These are phyloP conservation scores for Jaculus jaculus DNA, from an alignment of 2,113 vertebrate species.

Conservation along the genomic window DNA sequence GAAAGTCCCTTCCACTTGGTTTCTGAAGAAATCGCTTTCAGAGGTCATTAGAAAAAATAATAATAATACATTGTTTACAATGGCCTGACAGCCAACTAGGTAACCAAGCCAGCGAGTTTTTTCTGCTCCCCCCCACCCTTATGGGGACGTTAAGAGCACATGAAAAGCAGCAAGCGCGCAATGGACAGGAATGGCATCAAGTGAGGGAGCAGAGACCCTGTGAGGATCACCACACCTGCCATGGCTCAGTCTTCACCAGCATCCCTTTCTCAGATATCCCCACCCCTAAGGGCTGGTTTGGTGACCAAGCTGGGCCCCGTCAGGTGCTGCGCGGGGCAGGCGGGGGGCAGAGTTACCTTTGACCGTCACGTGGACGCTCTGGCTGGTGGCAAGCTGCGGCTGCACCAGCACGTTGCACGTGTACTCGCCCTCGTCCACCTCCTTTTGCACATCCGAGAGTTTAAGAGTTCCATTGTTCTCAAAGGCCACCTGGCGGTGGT, in stretches of 20 bases:
- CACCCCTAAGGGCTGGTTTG: accelerated
- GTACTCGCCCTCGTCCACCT: conserved; percentile 96
- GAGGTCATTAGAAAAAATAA: neutral
- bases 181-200: neutral
- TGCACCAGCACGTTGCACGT: conserved; percentile 97
- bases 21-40: neutral
- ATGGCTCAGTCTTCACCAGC: too few species aligned
- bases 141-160: neutral
- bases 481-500: conserved; percentile 98
- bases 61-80: neutral
- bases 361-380: conserved; percentile 95
- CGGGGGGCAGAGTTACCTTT: conserved; percentile 87
- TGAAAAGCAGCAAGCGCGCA: neutral
- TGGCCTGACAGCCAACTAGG: neutral
- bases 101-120: neutral
- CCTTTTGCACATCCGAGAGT: conserved; percentile 96
- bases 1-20: neutral
- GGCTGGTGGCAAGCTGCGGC: conserved; percentile 96
- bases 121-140: neutral
- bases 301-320: accelerated
- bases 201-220: too few species aligned
- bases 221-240: accelerated
- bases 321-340: accelerated
- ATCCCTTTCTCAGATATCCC: accelerated
- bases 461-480: conserved; percentile 98